A percentile compares a stretch with the other conserved stretches of the same genome.
Evolutionary conservation across 2,797 vertebrate genomes (phyloP).

Genomic region (Sternarchorhynchus goeldii): DNA sequence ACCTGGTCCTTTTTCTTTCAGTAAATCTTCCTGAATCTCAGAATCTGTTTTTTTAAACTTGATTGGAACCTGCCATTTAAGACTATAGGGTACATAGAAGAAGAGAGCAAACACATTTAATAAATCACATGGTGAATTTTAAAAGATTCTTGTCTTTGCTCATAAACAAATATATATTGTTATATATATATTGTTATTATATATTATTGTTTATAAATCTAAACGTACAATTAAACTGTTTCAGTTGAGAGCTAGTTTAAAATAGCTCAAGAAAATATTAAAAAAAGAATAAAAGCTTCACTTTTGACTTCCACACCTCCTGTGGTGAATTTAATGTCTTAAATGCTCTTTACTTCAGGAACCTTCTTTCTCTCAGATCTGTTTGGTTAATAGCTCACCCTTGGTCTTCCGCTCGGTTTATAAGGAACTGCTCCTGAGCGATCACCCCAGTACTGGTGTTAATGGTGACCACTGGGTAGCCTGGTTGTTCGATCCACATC

Average conservation of each 20-base stretch:
- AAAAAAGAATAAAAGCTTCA: background rate
- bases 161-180: background rate
- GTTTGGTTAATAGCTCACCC: slow-evolving; percentile 55
- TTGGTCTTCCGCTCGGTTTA: slow-evolving; percentile 58
- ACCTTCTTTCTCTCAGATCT: background rate
- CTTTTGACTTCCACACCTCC: slow-evolving; percentile 3
- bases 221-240: too few species aligned
- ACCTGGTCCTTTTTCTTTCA: slow-evolving; percentile 58
- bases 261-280: background rate
- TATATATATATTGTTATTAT: too few species aligned
- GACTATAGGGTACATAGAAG: slow-evolving; percentile 66
- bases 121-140: background rate
- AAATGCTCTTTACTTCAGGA: background rate
- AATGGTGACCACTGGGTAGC: slow-evolving; percentile 77
- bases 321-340: background rate
- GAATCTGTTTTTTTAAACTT: slow-evolving; percentile 55
- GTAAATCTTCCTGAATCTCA: rapidly evolving
- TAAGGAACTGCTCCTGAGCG: slow-evolving; percentile 73
- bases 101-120: background rate
- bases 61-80: slow-evolving; percentile 79
- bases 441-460: slow-evolving; percentile 69
- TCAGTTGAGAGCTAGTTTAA: background rate
- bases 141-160: slow-evolving; percentile 2
- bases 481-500: slow-evolving; percentile 71
- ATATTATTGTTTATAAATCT: too few species aligned